Conservation (phyloP, 2,113 vertebrate species). For the Gambusia affinis region DNA sequence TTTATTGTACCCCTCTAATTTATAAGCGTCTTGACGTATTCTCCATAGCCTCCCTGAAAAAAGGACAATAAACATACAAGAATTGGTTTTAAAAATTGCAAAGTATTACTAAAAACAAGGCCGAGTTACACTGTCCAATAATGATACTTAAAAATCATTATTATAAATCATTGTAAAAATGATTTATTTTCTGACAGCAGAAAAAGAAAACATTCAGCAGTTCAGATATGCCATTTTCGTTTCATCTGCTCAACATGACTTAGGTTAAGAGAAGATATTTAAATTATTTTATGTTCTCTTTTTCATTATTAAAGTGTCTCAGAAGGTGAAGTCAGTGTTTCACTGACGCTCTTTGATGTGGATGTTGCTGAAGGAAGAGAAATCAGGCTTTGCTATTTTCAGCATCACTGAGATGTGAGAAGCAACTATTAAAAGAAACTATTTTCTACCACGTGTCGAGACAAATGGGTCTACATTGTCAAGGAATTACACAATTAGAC, state of each 20-base stretch:
- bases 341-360: background rate
- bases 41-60: too few species aligned
- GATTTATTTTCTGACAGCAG: too few species aligned
- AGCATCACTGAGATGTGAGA: background rate
- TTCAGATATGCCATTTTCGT: conserved; percentile 11
- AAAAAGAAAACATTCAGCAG: conserved; percentile 25
- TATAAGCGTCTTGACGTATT: background rate
- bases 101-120: background rate
- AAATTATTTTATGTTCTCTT: conserved; percentile 11
- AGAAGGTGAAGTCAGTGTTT: background rate
- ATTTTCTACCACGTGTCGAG: background rate
- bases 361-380: too few species aligned
- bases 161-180: too few species aligned
- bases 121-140: too few species aligned
- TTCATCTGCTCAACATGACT: background rate
- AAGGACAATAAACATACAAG: background rate
- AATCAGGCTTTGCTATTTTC: background rate
- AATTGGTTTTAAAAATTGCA: background rate
- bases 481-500: background rate
- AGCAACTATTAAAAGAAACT: background rate
- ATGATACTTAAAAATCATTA: too few species aligned
- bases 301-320: conserved; percentile 1
- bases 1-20: background rate
- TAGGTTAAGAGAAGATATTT: conserved; percentile 23
- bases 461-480: background rate